Conservation (phyloP, 2,113 vertebrate species). For the Numenius arquata region DNA sequence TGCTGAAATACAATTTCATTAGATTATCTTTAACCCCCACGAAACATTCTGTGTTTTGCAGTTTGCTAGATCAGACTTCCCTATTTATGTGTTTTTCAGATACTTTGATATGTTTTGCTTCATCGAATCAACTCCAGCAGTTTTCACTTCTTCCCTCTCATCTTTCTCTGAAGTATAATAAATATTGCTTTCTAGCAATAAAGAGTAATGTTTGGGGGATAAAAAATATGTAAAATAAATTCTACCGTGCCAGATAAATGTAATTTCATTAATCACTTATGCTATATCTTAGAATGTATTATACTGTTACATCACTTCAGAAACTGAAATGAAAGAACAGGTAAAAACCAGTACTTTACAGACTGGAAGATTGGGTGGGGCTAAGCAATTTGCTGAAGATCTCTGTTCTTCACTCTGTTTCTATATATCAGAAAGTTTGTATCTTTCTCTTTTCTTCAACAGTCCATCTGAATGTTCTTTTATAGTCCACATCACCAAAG, state of each 20-base stretch:
- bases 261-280: background rate
- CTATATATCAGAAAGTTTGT: background rate
- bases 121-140: background rate
- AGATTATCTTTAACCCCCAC: background rate
- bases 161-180: background rate
- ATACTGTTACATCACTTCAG: background rate
- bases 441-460: background rate
- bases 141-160: background rate
- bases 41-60: background rate
- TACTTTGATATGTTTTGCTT: background rate
- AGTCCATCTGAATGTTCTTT: background rate
- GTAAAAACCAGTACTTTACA: background rate
- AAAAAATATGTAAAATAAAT: background rate
- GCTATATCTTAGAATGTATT: background rate
- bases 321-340: background rate
- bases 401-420: background rate
- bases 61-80: background rate
- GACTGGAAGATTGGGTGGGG: background rate
- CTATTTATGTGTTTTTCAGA: background rate
- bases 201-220: background rate
- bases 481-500: background rate
- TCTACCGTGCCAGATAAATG: background rate
- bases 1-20: background rate
- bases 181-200: background rate
- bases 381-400: background rate